A percentile compares a stretch with the other conserved stretches of the same genome.
Evolutionary conservation across 2,888 invertebrate species (phyloP).

Genomic region (Lasioglossum vierecki): DNA sequence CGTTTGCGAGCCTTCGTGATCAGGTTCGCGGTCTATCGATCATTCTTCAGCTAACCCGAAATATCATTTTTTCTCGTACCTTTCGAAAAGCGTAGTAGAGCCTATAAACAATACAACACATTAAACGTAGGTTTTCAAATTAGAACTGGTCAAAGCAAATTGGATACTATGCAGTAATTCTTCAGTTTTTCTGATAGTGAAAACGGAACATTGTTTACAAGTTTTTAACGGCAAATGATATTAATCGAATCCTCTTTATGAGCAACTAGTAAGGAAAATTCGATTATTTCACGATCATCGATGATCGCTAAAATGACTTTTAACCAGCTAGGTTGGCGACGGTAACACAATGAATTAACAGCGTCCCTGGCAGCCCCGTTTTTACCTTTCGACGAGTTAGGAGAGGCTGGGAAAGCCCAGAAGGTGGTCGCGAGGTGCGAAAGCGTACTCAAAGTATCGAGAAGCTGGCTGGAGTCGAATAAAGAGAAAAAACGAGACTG

Average conservation of each 20-base stretch:
- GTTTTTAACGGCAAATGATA: neutral
- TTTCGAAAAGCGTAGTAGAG: neutral
- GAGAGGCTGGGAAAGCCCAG: constrained; percentile 20
- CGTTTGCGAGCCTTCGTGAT: constrained; percentile 10
- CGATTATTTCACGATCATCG: neutral
- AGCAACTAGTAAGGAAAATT: neutral
- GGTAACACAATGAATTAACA: neutral
- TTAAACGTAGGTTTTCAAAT: neutral
- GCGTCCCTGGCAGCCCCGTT: neutral
- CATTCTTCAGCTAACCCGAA: neutral
- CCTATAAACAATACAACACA: neutral
- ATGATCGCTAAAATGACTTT: neutral
- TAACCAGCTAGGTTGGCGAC: neutral
- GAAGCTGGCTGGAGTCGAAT: constrained; percentile 35
- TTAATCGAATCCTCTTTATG: too few species aligned
- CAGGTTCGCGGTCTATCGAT: neutral
- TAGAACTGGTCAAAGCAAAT: neutral
- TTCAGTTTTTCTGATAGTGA: neutral
- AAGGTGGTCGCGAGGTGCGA: constrained; percentile 37
- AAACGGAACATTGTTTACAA: neutral
- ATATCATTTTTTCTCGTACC: neutral
- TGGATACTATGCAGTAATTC: neutral
- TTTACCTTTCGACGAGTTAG: neutral
- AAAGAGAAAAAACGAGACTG: constrained; percentile 29
- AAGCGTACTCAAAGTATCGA: constrained; percentile 49